Base-by-base conservation (phyloP, 1,140 invertebrate species). In the Sycophaga agraensis region DNA sequence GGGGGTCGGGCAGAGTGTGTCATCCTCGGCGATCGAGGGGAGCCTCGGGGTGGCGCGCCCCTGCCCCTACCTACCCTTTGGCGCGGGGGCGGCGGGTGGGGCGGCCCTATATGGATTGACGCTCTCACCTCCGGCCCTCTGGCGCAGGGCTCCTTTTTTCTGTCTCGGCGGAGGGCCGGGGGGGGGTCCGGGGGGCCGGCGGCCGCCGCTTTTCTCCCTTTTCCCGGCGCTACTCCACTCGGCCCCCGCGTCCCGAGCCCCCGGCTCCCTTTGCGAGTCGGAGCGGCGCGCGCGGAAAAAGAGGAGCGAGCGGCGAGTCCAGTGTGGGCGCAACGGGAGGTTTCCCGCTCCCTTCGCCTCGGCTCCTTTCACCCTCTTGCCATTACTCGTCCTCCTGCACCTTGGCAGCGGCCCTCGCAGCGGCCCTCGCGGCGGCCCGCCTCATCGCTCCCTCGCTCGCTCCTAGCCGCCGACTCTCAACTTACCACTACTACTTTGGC, bases 51-150 rank as follows among this genome's bases (percentile, higher is more conserved):
- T 31, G 5, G 4, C 28, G 11, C 28, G 5, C 11, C 4, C 11
- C 28, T 31, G 4, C 28, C 28, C 11, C 28, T 31, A 11, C 28
- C 28, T 11, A 31, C 28, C 28, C 28, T 11, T 6, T 31, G n/a
- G n/a, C n/a, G n/a, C n/a, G n/a, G n/a, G n/a, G n/a, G n/a, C n/a
- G n/a, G n/a, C 4, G 70, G 14, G 53, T 8, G 6, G 34, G 37
- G 66, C 72, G 69, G 70, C 74, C 74, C 71, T 74, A 73, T 73
- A 75, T 72, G 70, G 68, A 74, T 73, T 72, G 67, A 66, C 70
- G 60, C 57, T 59, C 54, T 31, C 48, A 63, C 66, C 63, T 64
- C 45, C 66, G 61, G 65, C 70, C 70, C 68, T 70, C 67, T 50
- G 66, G 66, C 67, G 65, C 67, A 65, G 59, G 64, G 60, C 37